phyloP scores from a whole-genome alignment of 2,888 invertebrate genomes.

The Acanthosoma haemorrhoidale region DNA sequence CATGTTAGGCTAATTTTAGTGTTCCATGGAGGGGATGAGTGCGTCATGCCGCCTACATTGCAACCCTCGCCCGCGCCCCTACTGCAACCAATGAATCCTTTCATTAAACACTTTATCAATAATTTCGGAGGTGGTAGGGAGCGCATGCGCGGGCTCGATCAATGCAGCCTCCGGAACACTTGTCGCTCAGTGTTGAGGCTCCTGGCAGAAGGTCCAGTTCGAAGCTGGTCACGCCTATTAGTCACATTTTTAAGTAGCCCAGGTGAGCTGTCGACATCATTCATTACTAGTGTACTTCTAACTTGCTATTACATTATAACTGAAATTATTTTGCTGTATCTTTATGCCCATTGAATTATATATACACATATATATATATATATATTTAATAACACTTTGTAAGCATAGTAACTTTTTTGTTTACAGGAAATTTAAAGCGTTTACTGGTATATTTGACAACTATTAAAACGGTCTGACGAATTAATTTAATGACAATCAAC shows the following conservation, averaged over 20 bases:
- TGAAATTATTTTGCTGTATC: no score
- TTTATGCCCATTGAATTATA: no score
- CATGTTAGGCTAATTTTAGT: neutral
- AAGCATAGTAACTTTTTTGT: no score
- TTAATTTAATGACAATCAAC: no score
- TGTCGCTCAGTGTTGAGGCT: conserved; percentile 21
- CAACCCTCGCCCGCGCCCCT: neutral
- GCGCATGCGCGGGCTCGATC: conserved; percentile 32
- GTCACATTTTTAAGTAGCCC: neutral
- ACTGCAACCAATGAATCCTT: conserved; percentile 36
- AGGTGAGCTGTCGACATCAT: neutral
- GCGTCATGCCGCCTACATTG: conserved; percentile 20
- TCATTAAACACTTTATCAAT: conserved; percentile 38
- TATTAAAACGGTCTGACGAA: no score
- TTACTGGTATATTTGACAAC: no score
- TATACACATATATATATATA: no score
- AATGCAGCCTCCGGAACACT: conserved; percentile 10
- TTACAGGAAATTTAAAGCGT: no score
- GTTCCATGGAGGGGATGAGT: neutral
- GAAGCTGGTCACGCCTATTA: neutral
- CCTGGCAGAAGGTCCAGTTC: neutral
- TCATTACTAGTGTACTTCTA: neutral
- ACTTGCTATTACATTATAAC: neutral
- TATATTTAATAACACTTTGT: no score
- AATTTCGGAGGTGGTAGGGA: conserved; percentile 32